Evolutionary conservation across 2,888 invertebrate genomes (phyloP).

Genomic region (Megaustenia siamemsis): DNA sequence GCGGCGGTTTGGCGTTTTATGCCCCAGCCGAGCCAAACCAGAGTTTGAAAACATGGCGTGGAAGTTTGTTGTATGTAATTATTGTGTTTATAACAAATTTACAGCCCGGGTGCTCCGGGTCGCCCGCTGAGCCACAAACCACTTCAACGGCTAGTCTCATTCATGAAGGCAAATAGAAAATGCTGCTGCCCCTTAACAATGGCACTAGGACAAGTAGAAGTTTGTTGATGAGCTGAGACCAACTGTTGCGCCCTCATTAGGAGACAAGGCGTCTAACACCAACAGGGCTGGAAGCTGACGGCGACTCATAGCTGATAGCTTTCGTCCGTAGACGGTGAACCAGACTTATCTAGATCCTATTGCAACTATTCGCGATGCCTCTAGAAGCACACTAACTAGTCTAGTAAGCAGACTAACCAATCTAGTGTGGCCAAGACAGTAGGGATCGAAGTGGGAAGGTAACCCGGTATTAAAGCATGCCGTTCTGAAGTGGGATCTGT

Average conservation of each 20-base stretch:
- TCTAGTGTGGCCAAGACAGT: too few species aligned
- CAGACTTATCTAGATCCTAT: too few species aligned
- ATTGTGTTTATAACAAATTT: conserved; percentile 18
- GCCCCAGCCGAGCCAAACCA: not conserved
- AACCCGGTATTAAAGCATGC: too few species aligned
- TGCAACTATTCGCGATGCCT: not conserved
- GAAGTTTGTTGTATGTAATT: conserved; percentile 1
- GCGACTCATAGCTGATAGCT: not conserved
- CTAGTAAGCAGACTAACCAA: too few species aligned
- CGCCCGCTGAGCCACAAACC: not conserved
- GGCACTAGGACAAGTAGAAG: too few species aligned
- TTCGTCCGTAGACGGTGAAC: not conserved
- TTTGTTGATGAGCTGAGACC: not conserved
- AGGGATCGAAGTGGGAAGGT: too few species aligned
- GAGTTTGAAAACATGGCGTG: not conserved
- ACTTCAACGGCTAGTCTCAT: not conserved
- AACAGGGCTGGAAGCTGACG: not conserved
- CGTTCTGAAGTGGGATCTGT: too few species aligned
- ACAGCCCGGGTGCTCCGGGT: not conserved
- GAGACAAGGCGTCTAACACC: not conserved
- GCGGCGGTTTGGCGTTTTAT: not conserved
- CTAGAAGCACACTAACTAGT: too few species aligned
- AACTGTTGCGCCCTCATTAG: not conserved
- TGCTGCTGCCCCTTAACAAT: not conserved
- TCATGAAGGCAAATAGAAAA: not conserved